Percentiles rank a stretch among this genome's conserved stretches.
These are phyloP conservation scores for Lepeophtheirus salmonis DNA, from an alignment of 1,140 invertebrate genomes.

Conservation along the genomic window DNA sequence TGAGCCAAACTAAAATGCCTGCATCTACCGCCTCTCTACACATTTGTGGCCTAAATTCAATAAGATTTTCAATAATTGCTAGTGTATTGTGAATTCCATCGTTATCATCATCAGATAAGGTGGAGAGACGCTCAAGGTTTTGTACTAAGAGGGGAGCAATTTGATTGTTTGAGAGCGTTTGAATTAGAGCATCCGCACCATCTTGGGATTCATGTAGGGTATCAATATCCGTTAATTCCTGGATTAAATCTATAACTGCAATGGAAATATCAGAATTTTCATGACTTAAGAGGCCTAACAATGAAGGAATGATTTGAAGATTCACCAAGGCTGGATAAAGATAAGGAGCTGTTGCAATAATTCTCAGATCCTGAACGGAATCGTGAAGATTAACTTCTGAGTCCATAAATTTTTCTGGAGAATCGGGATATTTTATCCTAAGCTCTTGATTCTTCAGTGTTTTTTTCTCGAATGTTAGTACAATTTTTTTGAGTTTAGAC, in stretches of 20 bases:
- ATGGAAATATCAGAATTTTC: conserved; percentile 89
- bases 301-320: conserved; percentile 60
- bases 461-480: conserved; percentile 81
- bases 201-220: conserved; percentile 60
- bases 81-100: conserved; percentile 93
- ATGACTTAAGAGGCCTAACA: conserved; percentile 82
- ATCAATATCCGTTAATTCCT: conserved; percentile 88
- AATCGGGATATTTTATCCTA: conserved; percentile 93
- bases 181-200: conserved; percentile 31
- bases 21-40: conserved; percentile 48
- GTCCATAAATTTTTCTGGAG: conserved; percentile 95
- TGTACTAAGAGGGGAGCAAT: conserved; percentile 37
- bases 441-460: conserved; percentile 89
- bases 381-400: conserved; percentile 90
- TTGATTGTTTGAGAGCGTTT: conserved; percentile 26
- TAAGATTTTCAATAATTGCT: conserved; percentile 69
- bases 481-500: conserved; percentile 60
- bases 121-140: conserved; percentile 73
- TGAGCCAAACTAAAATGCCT: conserved; percentile 73
- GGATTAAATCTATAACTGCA: conserved; percentile 53
- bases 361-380: conserved; percentile 76
- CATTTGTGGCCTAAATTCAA: conserved; percentile 71
- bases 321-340: conserved; percentile 80
- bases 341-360: conserved; percentile 82
- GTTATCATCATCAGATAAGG: too few relatives aligned